These are phyloP conservation scores for Pteruthius melanotis DNA, from an alignment of 2,113 vertebrate genomes.

Conservation along the genomic window DNA sequence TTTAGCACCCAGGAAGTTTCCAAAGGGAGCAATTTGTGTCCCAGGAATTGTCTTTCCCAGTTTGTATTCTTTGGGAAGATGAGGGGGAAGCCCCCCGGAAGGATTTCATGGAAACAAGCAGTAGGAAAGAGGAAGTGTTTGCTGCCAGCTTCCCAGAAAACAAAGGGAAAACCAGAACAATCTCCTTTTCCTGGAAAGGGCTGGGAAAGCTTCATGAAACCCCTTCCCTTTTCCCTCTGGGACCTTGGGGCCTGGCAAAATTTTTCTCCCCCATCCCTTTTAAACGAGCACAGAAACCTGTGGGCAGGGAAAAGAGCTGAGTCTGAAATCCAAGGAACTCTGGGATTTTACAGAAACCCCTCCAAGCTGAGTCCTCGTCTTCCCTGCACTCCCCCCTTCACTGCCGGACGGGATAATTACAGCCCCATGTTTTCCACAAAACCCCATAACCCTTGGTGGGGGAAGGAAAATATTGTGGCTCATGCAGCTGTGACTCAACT, in stretches of 20 bases:
- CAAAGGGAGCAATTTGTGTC: neutral
- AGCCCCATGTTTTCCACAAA: neutral
- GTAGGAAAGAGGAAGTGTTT: neutral
- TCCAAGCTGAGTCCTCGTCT: neutral
- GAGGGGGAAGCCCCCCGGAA: neutral
- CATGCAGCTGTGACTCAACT: conserved; percentile 8
- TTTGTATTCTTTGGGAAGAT: neutral
- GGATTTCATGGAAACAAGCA: neutral
- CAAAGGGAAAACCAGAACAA: neutral
- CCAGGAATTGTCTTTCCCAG: neutral
- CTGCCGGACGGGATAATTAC: neutral
- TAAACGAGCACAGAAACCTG: neutral
- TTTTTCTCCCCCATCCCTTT: neutral
- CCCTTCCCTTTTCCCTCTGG: neutral
- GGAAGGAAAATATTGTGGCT: conserved; percentile 46
- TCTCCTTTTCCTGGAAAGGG: neutral
- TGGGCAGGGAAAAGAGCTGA: neutral
- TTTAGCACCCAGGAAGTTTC: neutral
- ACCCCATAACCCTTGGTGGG: neutral
- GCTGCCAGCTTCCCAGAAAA: neutral
- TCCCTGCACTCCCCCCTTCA: neutral
- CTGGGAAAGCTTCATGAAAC: neutral
- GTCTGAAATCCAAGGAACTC: neutral
- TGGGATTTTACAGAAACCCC: neutral
- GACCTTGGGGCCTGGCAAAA: neutral